Conservation (phyloP, 1,140 invertebrate genomes). For the Camponotus floridanus region DNA sequence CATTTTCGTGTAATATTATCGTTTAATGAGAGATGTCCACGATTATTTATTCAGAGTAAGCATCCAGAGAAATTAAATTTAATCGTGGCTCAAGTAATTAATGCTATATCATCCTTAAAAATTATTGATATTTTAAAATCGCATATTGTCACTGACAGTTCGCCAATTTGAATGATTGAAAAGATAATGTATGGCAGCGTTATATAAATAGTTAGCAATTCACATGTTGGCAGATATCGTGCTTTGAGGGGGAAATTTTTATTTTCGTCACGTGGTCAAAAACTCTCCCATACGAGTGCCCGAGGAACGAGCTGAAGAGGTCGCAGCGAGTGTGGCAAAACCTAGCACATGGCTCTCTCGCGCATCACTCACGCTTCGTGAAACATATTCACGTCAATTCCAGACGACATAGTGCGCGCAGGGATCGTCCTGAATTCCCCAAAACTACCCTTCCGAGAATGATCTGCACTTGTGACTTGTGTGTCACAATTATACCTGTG, state of each 20-base stretch:
- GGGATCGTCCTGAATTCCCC: conserved; percentile 60
- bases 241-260: conserved; percentile 5
- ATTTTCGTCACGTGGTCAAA: not conserved
- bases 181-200: not conserved
- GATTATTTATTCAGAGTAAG: not conserved
- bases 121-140: not conserved
- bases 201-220: conserved; percentile 3
- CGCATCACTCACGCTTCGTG: conserved; percentile 68
- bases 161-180: not conserved
- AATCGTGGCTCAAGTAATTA: not conserved
- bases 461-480: conserved; percentile 52
- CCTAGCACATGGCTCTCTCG: conserved; percentile 35
- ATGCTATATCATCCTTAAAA: not conserved
- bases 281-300: not conserved
- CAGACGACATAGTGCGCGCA: conserved; percentile 62
- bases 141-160: not conserved
- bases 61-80: not conserved
- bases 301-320: conserved; percentile 39
- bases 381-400: conserved; percentile 73
- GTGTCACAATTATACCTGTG: conserved; percentile 18
- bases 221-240: not conserved
- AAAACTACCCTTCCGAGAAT: conserved; percentile 59
- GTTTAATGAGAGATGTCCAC: not conserved
- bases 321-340: conserved; percentile 47
- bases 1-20: not conserved